These are phyloP conservation scores for Habroteleia sp. DNA, from an alignment of 2,888 invertebrate species.

Conservation along the genomic window DNA sequence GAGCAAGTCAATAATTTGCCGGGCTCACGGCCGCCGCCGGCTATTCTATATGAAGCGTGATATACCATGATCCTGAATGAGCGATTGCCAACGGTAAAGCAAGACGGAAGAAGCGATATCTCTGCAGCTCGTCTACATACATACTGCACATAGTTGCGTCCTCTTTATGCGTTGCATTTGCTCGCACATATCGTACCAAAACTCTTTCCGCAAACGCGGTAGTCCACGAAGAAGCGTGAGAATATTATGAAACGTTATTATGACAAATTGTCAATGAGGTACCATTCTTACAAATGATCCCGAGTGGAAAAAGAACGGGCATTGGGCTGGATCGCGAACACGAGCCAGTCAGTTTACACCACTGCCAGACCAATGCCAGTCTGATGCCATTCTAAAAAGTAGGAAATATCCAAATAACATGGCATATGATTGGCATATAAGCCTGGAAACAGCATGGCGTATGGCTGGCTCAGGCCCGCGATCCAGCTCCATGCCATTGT, in stretches of 20 bases:
- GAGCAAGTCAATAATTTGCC: slow-evolving; percentile 75
- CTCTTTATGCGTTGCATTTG: slow-evolving; percentile 26
- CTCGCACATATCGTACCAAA: slow-evolving; percentile 12
- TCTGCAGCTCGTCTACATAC: slow-evolving; percentile 42
- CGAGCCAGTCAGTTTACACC: too few species aligned
- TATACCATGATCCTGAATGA: slow-evolving; percentile 78
- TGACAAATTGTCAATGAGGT: too few species aligned
- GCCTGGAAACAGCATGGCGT: too few species aligned
- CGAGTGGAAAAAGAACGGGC: too few species aligned
- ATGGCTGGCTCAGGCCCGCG: too few species aligned
- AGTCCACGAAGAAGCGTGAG: slow-evolving; percentile 21
- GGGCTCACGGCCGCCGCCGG: slow-evolving; percentile 60
- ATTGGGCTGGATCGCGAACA: too few species aligned
- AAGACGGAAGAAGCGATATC: slow-evolving; percentile 66
- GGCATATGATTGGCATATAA: too few species aligned
- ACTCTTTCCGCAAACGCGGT: slow-evolving; percentile 15
- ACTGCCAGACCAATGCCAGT: too few species aligned
- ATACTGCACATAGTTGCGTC: slow-evolving; percentile 31
- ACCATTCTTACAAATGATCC: too few species aligned
- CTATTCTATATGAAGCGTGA: slow-evolving; percentile 77
- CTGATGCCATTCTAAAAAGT: too few species aligned
- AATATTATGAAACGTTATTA: slow-evolving; percentile 19
- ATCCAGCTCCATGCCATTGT: too few species aligned
- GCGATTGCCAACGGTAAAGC: slow-evolving; percentile 74
- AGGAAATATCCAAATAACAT: too few species aligned